Base-by-base conservation (phyloP, 2,888 invertebrate genomes). In the Penaeus monodon region DNA sequence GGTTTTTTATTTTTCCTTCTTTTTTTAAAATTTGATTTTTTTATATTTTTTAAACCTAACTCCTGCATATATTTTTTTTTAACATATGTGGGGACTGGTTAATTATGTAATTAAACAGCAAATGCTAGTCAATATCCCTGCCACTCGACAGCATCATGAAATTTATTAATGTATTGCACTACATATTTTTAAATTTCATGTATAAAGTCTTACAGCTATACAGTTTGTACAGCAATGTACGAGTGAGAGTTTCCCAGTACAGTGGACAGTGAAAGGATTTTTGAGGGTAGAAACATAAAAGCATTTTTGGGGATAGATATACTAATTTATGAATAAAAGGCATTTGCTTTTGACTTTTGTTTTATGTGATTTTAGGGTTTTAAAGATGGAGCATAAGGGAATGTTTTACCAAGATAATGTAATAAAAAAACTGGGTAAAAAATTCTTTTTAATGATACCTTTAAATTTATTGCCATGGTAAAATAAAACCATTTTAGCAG, bases 131-230 rank as follows among this genome's bases (percentile, higher is more conserved):
- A 86, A 64, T 63, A 81, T 68, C 83, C 86, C 82, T 86, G 82
- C 86, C 86, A 86, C 86, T 86, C 86, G 86, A 86, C 82, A 29
- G 83, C 86, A 86, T 86, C 85, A 77, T 86, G 86, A 86, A 86
- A 86, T 79, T 85, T 85, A 85, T 86, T 83, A 86, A 78, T 86
- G 86, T 86, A 86, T 83, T 86, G 86, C 86, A 86, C 86, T 82
- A 81, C 66, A 86, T 85, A 73, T 86, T 86, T 78, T 82, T 82
- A 57, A 86, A 82, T 86, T 86, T 73, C 83, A 83, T 86, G 86
- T 86, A 86, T 86, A 86, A 86, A 86, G 86, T 86, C 82, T 85
- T 85, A 64, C 73, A 78, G 73, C 85, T 80, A 79, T 85, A 86
- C 86, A 86, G 86, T 83, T 85, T 86, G 86, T 86, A 86, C 83